These are phyloP conservation scores for Phyllotreta cruciferae DNA, from an alignment of 2,888 invertebrate species.

Conservation along the genomic window DNA sequence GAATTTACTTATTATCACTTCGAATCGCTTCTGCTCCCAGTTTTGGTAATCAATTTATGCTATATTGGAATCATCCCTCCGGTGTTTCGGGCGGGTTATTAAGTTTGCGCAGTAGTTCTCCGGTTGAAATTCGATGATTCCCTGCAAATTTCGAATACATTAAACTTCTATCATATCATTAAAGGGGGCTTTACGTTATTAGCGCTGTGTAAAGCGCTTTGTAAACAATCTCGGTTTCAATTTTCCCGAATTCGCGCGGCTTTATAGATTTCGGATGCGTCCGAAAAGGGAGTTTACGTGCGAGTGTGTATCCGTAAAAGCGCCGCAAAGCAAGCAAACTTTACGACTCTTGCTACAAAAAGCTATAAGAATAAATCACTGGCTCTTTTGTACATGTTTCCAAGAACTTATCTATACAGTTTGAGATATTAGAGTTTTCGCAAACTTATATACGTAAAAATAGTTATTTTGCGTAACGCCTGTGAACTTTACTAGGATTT, in stretches of 20 bases:
- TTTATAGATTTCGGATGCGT: background rate
- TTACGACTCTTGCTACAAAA: too few species aligned
- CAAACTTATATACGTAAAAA: too few species aligned
- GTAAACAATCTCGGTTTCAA: constrained; percentile 15
- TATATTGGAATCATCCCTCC: constrained; percentile 5
- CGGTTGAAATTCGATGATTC: constrained; percentile 22
- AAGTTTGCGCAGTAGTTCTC: constrained; percentile 16
- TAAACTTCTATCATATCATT: constrained; percentile 26
- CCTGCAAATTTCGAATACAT: constrained; percentile 25
- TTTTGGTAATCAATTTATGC: constrained; percentile 13
- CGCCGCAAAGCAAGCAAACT: too few species aligned
- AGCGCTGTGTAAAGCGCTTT: constrained; percentile 2
- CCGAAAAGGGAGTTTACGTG: too few species aligned
- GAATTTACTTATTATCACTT: background rate
- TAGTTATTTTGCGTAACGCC: too few species aligned
- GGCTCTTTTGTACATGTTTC: too few species aligned
- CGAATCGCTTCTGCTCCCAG: background rate
- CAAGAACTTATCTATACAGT: too few species aligned
- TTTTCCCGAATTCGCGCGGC: background rate
- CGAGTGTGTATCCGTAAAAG: too few species aligned
- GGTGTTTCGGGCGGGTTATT: constrained; percentile 18
- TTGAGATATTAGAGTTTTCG: too few species aligned
- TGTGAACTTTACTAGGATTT: too few species aligned
- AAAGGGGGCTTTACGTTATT: constrained; percentile 18
- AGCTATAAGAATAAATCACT: too few species aligned